Conservation (phyloP, 2,797 vertebrate species). For the Bovichtus diacanthus region DNA sequence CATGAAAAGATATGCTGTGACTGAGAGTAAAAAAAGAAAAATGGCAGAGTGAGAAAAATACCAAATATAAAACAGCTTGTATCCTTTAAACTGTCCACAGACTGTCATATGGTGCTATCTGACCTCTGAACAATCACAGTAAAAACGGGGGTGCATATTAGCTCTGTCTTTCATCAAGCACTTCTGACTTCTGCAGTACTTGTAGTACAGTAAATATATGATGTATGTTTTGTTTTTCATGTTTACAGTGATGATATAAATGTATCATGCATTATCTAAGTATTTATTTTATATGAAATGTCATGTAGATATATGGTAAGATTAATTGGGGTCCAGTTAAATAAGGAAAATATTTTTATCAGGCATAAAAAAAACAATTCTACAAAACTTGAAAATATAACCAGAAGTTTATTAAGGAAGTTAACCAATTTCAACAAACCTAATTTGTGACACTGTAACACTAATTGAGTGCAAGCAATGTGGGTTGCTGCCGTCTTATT, state of each 20-base stretch:
- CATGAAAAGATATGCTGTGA: slow-evolving; percentile 24
- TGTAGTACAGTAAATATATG: slow-evolving; percentile 75
- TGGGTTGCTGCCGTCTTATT: slow-evolving; percentile 77
- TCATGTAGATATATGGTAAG: slow-evolving; percentile 68
- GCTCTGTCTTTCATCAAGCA: slow-evolving; percentile 73
- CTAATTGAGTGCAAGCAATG: slow-evolving; percentile 70
- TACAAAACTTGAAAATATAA: slow-evolving; percentile 57
- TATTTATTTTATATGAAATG: slow-evolving; percentile 83
- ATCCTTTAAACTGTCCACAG: slow-evolving; percentile 53
- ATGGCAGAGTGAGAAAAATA: slow-evolving; percentile 51
- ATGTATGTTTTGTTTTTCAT: slow-evolving; percentile 77
- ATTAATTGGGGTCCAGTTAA: slow-evolving; percentile 71
- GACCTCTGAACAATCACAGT: slow-evolving; percentile 79
- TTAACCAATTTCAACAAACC: slow-evolving; percentile 63
- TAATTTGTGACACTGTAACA: slow-evolving; percentile 78
- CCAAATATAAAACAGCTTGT: slow-evolving; percentile 75
- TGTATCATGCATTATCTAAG: slow-evolving; percentile 76
- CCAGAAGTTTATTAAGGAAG: slow-evolving; percentile 57
- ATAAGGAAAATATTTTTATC: slow-evolving; percentile 44
- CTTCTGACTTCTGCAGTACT: slow-evolving; percentile 76
- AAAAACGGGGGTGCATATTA: slow-evolving; percentile 66
- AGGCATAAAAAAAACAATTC: slow-evolving; percentile 54
- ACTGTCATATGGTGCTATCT: slow-evolving; percentile 76
- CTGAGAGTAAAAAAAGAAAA: not conserved
- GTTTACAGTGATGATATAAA: slow-evolving; percentile 83